Evolutionary conservation across 2,113 vertebrate genomes (phyloP).

Genomic region (Andinoacara biseriatus): DNA sequence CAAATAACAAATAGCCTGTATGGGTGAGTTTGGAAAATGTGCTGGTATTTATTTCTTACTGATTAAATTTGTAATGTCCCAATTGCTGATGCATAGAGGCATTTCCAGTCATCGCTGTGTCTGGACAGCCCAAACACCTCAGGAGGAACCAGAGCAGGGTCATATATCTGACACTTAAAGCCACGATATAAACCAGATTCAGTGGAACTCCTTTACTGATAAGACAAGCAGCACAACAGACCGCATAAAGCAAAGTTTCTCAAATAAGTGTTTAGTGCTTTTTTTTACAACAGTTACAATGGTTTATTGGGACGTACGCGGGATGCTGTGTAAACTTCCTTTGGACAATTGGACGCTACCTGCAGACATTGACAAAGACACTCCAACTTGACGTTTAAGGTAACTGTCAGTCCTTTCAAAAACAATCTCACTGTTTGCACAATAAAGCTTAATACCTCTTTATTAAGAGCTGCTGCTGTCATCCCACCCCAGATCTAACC

Average conservation of each 20-base stretch:
- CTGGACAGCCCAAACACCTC: slow-evolving; percentile 61
- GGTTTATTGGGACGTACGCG: slow-evolving; percentile 29
- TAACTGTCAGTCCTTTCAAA: slow-evolving; percentile 39
- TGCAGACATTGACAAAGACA: slow-evolving; percentile 65
- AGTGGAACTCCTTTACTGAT: slow-evolving; percentile 67
- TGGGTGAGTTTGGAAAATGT: neutral
- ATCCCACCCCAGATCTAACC: slow-evolving; percentile 52
- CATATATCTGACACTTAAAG: slow-evolving; percentile 64
- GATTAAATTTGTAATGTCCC: neutral
- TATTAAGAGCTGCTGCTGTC: slow-evolving; percentile 57
- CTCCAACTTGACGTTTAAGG: slow-evolving; percentile 69
- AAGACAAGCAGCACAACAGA: slow-evolving; percentile 61
- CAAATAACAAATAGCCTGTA: neutral
- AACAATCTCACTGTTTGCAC: slow-evolving; percentile 52
- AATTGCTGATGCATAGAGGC: neutral
- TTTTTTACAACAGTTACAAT: slow-evolving; percentile 61
- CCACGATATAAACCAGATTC: slow-evolving; percentile 65
- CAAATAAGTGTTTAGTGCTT: slow-evolving; percentile 57
- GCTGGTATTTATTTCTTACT: neutral
- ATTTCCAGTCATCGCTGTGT: slow-evolving; percentile 25
- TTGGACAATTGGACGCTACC: slow-evolving; percentile 38
- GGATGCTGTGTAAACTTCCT: slow-evolving; percentile 46
- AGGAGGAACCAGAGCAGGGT: slow-evolving; percentile 54
- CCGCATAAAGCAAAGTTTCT: slow-evolving; percentile 52
- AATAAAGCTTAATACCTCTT: slow-evolving; percentile 64